These are phyloP conservation scores for Tigriopus californicus DNA, from an alignment of 2,888 invertebrate species.

Conservation along the genomic window DNA sequence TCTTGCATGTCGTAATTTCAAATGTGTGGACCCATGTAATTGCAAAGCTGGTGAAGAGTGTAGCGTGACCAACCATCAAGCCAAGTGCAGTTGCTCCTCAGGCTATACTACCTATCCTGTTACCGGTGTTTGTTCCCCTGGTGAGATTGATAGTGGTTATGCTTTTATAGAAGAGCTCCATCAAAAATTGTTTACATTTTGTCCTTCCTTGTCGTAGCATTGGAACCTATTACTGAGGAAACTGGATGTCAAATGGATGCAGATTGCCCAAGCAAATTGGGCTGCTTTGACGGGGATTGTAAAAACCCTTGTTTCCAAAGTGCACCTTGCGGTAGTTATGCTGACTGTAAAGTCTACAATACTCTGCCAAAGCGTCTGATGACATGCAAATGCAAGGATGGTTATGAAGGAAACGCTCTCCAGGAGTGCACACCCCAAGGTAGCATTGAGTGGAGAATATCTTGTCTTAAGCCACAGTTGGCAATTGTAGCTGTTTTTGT, in stretches of 20 bases:
- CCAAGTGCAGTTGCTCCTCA: constrained; percentile 21
- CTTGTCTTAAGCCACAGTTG: neutral
- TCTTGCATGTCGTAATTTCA: constrained; percentile 54
- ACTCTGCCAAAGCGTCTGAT: constrained; percentile 69
- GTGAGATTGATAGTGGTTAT: constrained; percentile 12
- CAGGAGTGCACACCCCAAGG: constrained; percentile 28
- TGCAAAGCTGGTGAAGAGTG: constrained; percentile 49
- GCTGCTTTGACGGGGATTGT: constrained; percentile 59
- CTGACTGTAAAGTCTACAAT: constrained; percentile 64
- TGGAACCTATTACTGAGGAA: constrained; percentile 32
- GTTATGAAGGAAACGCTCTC: constrained; percentile 67
- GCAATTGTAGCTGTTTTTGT: neutral
- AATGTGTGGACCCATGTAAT: constrained; percentile 63
- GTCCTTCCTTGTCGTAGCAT: constrained; percentile 16
- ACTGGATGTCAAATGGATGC: constrained; percentile 19
- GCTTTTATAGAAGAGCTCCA: too few relatives aligned
- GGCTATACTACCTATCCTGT: constrained; percentile 20
- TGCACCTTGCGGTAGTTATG: constrained; percentile 45
- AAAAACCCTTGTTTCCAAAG: constrained; percentile 52
- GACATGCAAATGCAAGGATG: constrained; percentile 64
- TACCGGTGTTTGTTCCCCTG: constrained; percentile 18
- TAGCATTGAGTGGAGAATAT: neutral
- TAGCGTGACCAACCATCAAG: constrained; percentile 19
- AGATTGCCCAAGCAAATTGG: constrained; percentile 39
- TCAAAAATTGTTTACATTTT: too few relatives aligned